Percentiles rank a stretch among this genome's conserved stretches.
Evolutionary conservation across 2,797 vertebrate species (phyloP).

Genomic region (Margarornis squamiger): DNA sequence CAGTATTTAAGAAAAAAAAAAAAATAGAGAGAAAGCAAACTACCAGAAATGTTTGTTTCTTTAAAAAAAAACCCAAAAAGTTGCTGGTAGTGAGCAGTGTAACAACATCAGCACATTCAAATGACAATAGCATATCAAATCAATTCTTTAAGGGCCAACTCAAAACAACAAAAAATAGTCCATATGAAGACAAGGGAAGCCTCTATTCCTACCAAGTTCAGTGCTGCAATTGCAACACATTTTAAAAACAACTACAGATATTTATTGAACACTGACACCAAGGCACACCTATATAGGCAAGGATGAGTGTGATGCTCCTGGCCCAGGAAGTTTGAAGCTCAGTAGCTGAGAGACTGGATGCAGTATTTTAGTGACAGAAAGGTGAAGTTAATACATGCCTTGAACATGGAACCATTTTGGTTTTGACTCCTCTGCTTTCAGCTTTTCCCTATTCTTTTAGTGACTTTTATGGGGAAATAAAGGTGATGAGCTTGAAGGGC

Average conservation of each 20-base stretch:
- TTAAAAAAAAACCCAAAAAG: neutral
- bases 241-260: neutral
- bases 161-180: neutral
- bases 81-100: neutral
- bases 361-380: neutral
- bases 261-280: neutral
- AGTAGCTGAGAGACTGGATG: neutral
- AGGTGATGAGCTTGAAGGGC: neutral
- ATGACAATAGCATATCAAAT: neutral
- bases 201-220: neutral
- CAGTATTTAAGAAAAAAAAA: neutral
- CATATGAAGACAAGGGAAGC: neutral
- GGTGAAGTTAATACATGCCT: neutral
- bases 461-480: neutral
- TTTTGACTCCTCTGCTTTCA: neutral
- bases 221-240: neutral
- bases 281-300: neutral
- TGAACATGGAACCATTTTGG: neutral
- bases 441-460: neutral
- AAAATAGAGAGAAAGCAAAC: neutral
- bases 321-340: neutral
- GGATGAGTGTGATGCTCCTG: neutral
- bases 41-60: neutral
- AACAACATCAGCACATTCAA: neutral
- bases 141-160: neutral